Conservation (phyloP, 2,888 invertebrate genomes). For the Lasioglossum lativentre region DNA sequence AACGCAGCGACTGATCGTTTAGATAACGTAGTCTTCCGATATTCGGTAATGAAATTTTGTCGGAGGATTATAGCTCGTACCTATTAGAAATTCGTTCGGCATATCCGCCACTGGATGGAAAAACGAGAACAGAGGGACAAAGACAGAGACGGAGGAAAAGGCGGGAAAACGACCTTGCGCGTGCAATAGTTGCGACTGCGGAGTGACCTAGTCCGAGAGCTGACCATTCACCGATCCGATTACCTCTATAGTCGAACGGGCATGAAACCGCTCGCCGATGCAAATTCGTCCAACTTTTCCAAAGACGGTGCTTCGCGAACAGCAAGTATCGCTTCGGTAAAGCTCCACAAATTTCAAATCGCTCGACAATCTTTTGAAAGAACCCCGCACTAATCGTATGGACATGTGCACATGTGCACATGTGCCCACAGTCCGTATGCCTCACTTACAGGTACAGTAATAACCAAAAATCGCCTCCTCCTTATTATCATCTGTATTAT, state of each 20-base stretch:
- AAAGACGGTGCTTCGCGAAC: background rate
- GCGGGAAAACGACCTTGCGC: constrained; percentile 77
- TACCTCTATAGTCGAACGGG: constrained; percentile 50
- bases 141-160: constrained; percentile 9
- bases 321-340: background rate
- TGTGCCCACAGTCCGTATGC: too few species aligned
- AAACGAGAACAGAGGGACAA: background rate
- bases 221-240: constrained; percentile 78
- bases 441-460: too few species aligned
- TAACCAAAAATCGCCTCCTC: too few species aligned
- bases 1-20: too few species aligned
- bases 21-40: background rate
- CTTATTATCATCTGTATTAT: too few species aligned
- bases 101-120: background rate
- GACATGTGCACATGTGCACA: too few species aligned
- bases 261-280: constrained; percentile 7
- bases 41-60: background rate
- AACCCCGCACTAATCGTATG: too few species aligned
- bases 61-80: background rate
- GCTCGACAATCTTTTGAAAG: too few species aligned
- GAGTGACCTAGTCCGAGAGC: constrained; percentile 76
- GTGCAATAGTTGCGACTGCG: constrained; percentile 73
- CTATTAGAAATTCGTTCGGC: background rate
- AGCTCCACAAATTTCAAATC: background rate
- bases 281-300: background rate